Conservation (phyloP, 1,140 invertebrate genomes). For the Trichogramma pretiosum region DNA sequence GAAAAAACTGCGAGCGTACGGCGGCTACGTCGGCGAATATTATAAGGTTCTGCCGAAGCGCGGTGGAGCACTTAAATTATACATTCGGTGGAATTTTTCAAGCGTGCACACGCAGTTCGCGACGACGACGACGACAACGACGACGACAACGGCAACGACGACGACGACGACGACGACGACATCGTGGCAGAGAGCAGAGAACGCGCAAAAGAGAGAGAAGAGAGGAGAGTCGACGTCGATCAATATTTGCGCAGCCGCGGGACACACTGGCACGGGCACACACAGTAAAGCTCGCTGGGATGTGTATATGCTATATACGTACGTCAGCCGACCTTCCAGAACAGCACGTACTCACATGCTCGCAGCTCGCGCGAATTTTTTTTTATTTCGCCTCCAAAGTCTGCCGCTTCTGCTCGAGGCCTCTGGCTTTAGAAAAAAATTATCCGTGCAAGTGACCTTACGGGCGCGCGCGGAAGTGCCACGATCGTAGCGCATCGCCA, state of each 20-base stretch:
- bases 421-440: too few relatives aligned
- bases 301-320: too few relatives aligned
- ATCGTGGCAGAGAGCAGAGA: too few relatives aligned
- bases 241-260: constrained; percentile 39
- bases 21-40: not conserved
- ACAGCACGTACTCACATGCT: not conserved
- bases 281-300: too few relatives aligned
- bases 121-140: constrained; percentile 23
- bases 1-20: not conserved
- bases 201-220: too few relatives aligned
- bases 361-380: constrained; percentile 9
- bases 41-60: constrained; percentile 11
- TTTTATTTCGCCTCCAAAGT: not conserved
- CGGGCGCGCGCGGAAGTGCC: too few relatives aligned
- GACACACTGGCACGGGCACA: too few relatives aligned
- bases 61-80: not conserved
- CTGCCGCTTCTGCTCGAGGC: not conserved
- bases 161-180: too few relatives aligned
- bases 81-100: constrained; percentile 38
- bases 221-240: too few relatives aligned
- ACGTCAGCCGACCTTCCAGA: constrained; percentile 35
- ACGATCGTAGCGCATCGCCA: too few relatives aligned
- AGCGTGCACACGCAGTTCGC: constrained; percentile 24
- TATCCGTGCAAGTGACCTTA: too few relatives aligned
- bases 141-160: too few relatives aligned